Evolutionary conservation across 2,113 vertebrate species (phyloP).

Genomic region (Vireo altiloquus): DNA sequence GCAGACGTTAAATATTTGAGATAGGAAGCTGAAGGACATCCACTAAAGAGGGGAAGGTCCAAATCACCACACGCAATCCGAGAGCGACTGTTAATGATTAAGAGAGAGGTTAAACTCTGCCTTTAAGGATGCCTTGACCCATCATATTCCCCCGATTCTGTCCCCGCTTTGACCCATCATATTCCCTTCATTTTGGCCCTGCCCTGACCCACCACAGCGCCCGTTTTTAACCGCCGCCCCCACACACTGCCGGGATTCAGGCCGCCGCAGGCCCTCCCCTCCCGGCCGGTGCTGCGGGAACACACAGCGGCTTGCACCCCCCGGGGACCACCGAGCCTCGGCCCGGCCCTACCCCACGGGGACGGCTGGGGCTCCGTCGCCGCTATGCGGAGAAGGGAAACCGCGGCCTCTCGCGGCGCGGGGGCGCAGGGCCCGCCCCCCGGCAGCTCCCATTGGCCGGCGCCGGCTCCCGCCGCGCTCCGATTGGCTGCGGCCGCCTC

Average conservation of each 20-base stretch:
- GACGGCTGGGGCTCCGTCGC: neutral
- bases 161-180: neutral
- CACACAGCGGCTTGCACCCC: neutral
- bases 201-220: neutral
- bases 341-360: neutral
- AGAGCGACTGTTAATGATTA: conserved; percentile 51
- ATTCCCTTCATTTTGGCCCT: neutral
- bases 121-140: neutral
- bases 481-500: too few species aligned
- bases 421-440: too few species aligned
- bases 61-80: neutral
- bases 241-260: neutral
- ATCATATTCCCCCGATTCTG: neutral
- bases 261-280: too few species aligned
- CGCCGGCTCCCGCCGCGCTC: too few species aligned
- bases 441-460: too few species aligned
- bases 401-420: rapidly evolving
- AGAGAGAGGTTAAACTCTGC: neutral
- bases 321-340: neutral
- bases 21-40: neutral
- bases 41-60: neutral
- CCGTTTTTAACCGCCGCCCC: neutral
- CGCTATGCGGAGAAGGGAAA: rapidly evolving
- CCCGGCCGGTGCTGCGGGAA: too few species aligned
- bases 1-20: conserved; percentile 3